A percentile compares a stretch with the other conserved stretches of the same genome.
Conservation (phyloP, 2,113 vertebrate species). For the Trematocara variabile region DNA sequence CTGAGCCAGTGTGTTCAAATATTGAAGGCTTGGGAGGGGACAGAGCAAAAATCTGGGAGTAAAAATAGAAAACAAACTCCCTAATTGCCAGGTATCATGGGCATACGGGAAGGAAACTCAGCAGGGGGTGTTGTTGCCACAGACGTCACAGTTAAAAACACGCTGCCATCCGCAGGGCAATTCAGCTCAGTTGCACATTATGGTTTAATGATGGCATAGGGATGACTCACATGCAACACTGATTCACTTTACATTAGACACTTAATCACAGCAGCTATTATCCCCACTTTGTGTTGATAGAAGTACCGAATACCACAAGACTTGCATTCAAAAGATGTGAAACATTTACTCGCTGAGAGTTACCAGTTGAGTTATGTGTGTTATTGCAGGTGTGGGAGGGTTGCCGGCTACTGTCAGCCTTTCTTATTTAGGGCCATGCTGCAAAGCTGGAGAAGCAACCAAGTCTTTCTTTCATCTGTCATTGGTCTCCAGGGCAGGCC, state of each 20-base stretch:
- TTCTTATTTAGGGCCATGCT: not conserved
- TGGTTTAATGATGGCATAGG: slow-evolving; percentile 53
- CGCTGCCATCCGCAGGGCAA: slow-evolving; percentile 38
- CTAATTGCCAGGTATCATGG: slow-evolving; percentile 71
- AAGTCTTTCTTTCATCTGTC: not conserved
- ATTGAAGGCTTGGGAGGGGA: slow-evolving; percentile 37
- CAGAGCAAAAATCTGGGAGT: slow-evolving; percentile 19
- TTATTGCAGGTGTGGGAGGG: not conserved
- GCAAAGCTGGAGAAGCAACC: not conserved
- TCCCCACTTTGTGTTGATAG: slow-evolving; percentile 23
- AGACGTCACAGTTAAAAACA: slow-evolving; percentile 59
- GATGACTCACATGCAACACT: slow-evolving; percentile 56
- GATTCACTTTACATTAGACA: slow-evolving; percentile 48
- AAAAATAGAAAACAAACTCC: slow-evolving; percentile 58
- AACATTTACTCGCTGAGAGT: not conserved
- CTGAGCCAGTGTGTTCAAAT: slow-evolving; percentile 45
- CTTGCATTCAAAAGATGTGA: not conserved
- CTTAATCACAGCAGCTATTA: slow-evolving; percentile 43
- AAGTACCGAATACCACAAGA: slow-evolving; percentile 7
- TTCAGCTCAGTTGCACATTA: slow-evolving; percentile 52
- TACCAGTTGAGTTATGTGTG: not conserved
- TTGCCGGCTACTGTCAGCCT: not conserved
- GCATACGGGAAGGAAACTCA: slow-evolving; percentile 32
- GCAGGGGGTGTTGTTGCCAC: slow-evolving; percentile 45
- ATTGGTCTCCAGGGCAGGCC: not conserved